Base-by-base conservation (phyloP, 1,140 invertebrate species). In the Caerostris darwini region DNA sequence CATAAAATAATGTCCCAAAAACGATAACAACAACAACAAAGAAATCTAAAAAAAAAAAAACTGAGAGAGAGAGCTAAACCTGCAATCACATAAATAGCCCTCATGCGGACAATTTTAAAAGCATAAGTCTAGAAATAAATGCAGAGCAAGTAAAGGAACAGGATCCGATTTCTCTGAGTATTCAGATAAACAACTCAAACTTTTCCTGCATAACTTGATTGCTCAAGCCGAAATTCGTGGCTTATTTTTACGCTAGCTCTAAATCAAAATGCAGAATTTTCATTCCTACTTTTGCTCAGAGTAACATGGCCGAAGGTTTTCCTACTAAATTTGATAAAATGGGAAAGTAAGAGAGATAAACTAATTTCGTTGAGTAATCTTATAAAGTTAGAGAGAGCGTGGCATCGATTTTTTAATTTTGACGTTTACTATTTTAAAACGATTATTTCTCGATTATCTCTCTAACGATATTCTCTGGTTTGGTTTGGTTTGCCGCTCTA, bases 281-380 rank as follows among this genome's bases (percentile, higher is more conserved):
- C 54, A 34, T 83, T 58, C 7, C 56, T 58, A 3, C 19, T 53
- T 85, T 85, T 34, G 3, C 50, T 50, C 12, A 19, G 7, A 88
- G 19, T 34, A 88, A 88, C 59, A n/a, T 19, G 53, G 57, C 57
- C 19, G 34, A 7, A 12, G 7, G 19, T 85, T 85, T 56, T 19
- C 54, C n/a, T 53, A 53, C 61, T 7, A 88, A 88, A 88, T 88
- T 64, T 88, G 61, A 88, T 88, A 67, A 88, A 88, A 64, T 88
- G 50, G 19, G 19, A 88, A 12, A 14, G 19, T 19, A 64, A 88
- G 53, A 57, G 8, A 53, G 50, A 88, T 88, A 88, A 88, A 88
- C 86, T 88, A 88, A 88, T 88, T 88, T 88, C 14, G 86, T 61
- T 50, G 86, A 88, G 86, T 88, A 88, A 64, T 88, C 86, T 88